A percentile compares a stretch with the other conserved stretches of the same genome.
These are phyloP conservation scores for Enteromius paludinosus DNA, from an alignment of 2,797 vertebrate species.

Conservation along the genomic window DNA sequence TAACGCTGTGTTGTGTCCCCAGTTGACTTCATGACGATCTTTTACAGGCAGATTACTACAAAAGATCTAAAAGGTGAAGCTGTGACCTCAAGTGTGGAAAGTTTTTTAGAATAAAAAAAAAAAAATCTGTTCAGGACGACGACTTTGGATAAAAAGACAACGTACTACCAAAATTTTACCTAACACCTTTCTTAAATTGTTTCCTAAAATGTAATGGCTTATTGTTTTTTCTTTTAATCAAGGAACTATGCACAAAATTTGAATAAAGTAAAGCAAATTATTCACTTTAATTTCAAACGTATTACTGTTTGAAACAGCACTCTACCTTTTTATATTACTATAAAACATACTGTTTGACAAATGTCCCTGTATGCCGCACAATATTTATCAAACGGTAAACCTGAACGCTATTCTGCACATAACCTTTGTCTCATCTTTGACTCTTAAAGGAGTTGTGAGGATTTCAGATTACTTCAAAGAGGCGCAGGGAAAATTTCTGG, in stretches of 20 bases:
- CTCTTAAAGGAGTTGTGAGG: neutral
- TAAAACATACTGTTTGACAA: neutral
- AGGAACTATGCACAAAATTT: neutral
- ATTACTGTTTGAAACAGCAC: neutral
- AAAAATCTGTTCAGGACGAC: neutral
- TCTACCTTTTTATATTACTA: neutral
- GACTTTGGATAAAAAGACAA: neutral
- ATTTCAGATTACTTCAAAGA: neutral
- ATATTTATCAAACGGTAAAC: neutral
- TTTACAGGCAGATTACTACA: constrained; percentile 34
- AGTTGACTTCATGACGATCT: constrained; percentile 46
- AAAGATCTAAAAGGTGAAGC: neutral
- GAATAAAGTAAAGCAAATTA: neutral
- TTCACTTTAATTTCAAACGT: neutral
- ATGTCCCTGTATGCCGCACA: neutral
- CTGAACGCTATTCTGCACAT: neutral
- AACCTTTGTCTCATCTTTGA: neutral
- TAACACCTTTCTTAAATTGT: neutral
- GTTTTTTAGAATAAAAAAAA: neutral
- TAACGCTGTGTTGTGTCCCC: constrained; percentile 54
- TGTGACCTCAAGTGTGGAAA: neutral
- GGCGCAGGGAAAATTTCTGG: neutral
- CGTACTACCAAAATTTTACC: neutral
- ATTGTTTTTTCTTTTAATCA: neutral
- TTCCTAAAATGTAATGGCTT: neutral